Conservation (phyloP, 2,888 invertebrate species). For the Lingula anatina region DNA sequence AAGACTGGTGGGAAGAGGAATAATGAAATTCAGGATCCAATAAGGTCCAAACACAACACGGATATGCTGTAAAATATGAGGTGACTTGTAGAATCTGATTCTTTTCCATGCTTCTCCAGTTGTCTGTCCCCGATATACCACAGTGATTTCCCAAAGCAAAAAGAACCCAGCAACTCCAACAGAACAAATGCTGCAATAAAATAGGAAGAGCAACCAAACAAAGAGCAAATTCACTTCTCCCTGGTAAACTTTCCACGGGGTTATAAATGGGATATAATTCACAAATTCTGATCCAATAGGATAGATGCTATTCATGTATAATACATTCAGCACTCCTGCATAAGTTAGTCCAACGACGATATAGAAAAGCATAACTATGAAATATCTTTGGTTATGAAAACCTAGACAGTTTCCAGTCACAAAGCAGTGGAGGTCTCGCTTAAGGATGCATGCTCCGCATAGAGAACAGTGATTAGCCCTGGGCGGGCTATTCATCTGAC, state of each 20-base stretch:
- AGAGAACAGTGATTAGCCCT: conserved; percentile 51
- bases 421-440: conserved; percentile 54
- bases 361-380: conserved; percentile 49
- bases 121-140: conserved; percentile 32
- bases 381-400: conserved; percentile 53
- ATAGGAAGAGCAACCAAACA: conserved; percentile 18
- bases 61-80: conserved; percentile 20
- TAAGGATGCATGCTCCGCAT: conserved; percentile 49
- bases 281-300: conserved; percentile 21
- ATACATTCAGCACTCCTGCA: conserved; percentile 16
- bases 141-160: conserved; percentile 27
- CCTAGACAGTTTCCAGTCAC: conserved; percentile 52
- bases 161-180: conserved; percentile 21
- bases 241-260: conserved; percentile 15
- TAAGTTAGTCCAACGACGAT: conserved; percentile 20
- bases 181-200: conserved; percentile 22
- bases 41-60: conserved; percentile 38
- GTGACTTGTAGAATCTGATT: conserved; percentile 19
- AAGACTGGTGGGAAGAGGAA: conserved; percentile 32
- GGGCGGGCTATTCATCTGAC: conserved; percentile 27
- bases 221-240: conserved; percentile 17
- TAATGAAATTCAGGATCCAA: conserved; percentile 33
- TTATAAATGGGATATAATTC: conserved; percentile 28
- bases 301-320: conserved; percentile 23
- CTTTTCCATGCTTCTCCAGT: conserved; percentile 34